These are phyloP conservation scores for Centropyge bicolor DNA, from an alignment of 2,797 vertebrate species.

Conservation along the genomic window DNA sequence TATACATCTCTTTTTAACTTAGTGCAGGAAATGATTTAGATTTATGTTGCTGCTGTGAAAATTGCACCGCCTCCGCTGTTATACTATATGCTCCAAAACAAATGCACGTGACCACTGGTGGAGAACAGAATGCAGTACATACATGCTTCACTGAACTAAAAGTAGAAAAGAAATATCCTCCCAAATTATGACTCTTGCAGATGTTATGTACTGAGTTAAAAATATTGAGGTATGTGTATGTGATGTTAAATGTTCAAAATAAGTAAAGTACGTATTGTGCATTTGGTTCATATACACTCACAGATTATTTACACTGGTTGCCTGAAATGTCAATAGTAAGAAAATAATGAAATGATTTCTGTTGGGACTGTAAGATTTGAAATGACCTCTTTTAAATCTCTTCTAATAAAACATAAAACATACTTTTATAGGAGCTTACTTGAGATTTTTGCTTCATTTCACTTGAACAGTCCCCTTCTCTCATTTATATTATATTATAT, in stretches of 20 bases:
- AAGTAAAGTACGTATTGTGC: neutral
- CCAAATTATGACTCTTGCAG: slow-evolving; percentile 28
- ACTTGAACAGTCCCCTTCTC: neutral
- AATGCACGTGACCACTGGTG: slow-evolving; percentile 61
- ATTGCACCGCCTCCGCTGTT: slow-evolving; percentile 36
- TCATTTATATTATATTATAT: neutral
- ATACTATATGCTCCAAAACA: slow-evolving; percentile 71
- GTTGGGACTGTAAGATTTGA: neutral
- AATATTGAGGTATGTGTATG: slow-evolving; percentile 11
- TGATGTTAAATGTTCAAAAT: slow-evolving; percentile 6
- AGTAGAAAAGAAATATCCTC: slow-evolving; percentile 42
- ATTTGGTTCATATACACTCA: neutral
- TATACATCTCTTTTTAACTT: slow-evolving; percentile 48
- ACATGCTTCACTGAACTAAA: slow-evolving; percentile 17
- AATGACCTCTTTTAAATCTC: neutral
- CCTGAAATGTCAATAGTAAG: neutral
- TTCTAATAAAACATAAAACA: neutral
- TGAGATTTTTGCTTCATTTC: neutral
- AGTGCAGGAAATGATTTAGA: slow-evolving; percentile 37
- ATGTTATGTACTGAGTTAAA: slow-evolving; percentile 35
- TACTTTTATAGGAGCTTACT: neutral
- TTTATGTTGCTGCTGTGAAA: slow-evolving; percentile 35
- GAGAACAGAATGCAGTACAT: slow-evolving; percentile 20
- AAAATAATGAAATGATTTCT: neutral
- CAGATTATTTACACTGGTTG: neutral